phyloP scores from a whole-genome alignment of 2,888 invertebrate genomes.

The Brassicogethes aeneus region DNA sequence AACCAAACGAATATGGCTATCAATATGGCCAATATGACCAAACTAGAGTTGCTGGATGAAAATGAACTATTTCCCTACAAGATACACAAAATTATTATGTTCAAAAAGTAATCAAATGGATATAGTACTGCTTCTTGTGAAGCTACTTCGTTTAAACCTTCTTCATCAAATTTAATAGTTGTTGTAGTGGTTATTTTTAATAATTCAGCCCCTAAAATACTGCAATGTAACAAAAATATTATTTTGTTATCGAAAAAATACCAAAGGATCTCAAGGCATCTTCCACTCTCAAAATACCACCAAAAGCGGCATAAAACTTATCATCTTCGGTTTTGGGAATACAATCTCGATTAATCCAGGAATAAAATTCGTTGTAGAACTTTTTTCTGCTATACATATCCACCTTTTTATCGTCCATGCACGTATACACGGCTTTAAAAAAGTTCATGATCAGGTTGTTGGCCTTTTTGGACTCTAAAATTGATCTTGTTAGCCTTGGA shows the following conservation, averaged over 20 bases:
- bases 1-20: constrained; percentile 37
- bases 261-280: constrained; percentile 36
- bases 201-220: constrained; percentile 8
- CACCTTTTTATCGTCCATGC: constrained; percentile 39
- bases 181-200: constrained; percentile 5
- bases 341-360: constrained; percentile 45
- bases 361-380: constrained; percentile 47
- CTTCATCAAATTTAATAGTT: constrained; percentile 8
- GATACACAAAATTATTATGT: too few species aligned
- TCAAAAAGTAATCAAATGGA: too few species aligned
- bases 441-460: constrained; percentile 44
- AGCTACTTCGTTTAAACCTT: constrained; percentile 13
- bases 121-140: background rate
- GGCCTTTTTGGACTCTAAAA: constrained; percentile 28
- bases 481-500: too few species aligned
- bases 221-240: background rate
- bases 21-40: constrained; percentile 27
- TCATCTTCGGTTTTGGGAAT: constrained; percentile 48
- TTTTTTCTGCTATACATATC: constrained; percentile 31
- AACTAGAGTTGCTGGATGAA: too few species aligned
- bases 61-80: too few species aligned
- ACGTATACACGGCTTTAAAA: constrained; percentile 43
- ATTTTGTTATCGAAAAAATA: constrained; percentile 4
- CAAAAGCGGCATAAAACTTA: constrained; percentile 48
- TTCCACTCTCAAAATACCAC: constrained; percentile 36